Conservation (phyloP, 2,797 vertebrate genomes). For the Acipenser ruthenus region DNA sequence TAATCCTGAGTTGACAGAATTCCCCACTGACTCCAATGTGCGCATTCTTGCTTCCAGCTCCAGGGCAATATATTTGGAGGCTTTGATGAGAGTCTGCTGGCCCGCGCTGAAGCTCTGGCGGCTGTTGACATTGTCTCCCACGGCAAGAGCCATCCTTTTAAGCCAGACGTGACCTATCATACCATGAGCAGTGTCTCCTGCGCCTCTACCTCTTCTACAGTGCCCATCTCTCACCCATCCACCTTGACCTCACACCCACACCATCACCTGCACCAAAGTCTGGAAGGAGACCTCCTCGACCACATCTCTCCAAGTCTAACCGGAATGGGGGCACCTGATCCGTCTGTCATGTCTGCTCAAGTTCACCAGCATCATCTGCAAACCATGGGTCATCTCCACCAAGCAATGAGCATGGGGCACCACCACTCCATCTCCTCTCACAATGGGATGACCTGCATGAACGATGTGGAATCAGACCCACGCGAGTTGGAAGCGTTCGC, state of each 20-base stretch:
- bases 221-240: slow-evolving; percentile 72
- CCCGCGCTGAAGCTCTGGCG: slow-evolving; percentile 90
- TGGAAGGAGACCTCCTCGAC: slow-evolving; percentile 86
- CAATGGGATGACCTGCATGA: slow-evolving; percentile 67
- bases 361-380: slow-evolving; percentile 76
- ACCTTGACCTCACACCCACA: slow-evolving; percentile 61
- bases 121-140: slow-evolving; percentile 85
- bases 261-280: slow-evolving; percentile 67
- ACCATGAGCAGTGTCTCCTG: slow-evolving; percentile 90
- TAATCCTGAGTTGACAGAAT: slow-evolving; percentile 83
- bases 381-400: slow-evolving; percentile 82
- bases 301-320: slow-evolving; percentile 78
- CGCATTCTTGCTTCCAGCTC: slow-evolving; percentile 80
- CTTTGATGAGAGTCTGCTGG: slow-evolving; percentile 95
- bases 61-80: slow-evolving; percentile 96
- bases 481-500: slow-evolving; percentile 91
- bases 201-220: slow-evolving; percentile 66
- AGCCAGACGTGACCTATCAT: slow-evolving; percentile 85
- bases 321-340: slow-evolving; percentile 73
- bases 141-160: slow-evolving; percentile 84
- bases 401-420: slow-evolving; percentile 76
- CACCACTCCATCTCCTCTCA: slow-evolving; percentile 62
- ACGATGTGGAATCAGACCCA: slow-evolving; percentile 80
- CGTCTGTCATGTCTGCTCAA: slow-evolving; percentile 58
- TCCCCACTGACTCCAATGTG: slow-evolving; percentile 86